Base-by-base conservation (phyloP, 2,888 invertebrate genomes). In the Phorcus lineatus region DNA sequence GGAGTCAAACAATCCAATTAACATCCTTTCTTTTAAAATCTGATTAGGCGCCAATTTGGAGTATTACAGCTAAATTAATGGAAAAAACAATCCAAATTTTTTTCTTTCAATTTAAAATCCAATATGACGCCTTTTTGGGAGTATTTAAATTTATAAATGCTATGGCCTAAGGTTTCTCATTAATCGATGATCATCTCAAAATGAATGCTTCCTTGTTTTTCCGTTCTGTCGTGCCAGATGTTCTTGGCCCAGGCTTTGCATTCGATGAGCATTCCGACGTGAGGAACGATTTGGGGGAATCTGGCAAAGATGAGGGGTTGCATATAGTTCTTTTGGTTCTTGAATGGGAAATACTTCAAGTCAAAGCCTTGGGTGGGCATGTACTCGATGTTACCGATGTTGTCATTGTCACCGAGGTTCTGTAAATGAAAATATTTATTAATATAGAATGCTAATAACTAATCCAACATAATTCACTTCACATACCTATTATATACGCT, bases 121-220 rank as follows among this genome's bases (percentile, higher is more conserved):
- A 11, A 11, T 47, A 13, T 47, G 47, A 47, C 47, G 47, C 47
- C 47, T 47, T 47, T 47, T 47, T 36, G 36, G 47, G 47, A 47
- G 47, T 47, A 47, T 47, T 47, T 13, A 6, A 70, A 31, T 70
- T 70, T 31, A 40, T 70, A 70, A 70, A 70, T 70, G 70, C 47
- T 47, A 47, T 47, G 47, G 47, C 47, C 11, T 6, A 11, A 11
- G 13, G 47, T 47, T 6, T 47, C 47, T 47, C 40, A 84, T 84
- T 96, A 96, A 94, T 98, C 98, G 93, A 98, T 95, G 96, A 98
- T 96, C 94, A 98, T 95, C 94, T 98, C 98, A 95, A 98, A 97
- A 94, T 98, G 97, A 91, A 98, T 97, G 90, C 97, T 96, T 91
- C 98, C 98, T 93, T 97, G 96, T 94, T 97, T 95, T 93, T 97